phyloP scores from a whole-genome alignment of 2,113 vertebrate genomes.

The Struthidea cinerea region DNA sequence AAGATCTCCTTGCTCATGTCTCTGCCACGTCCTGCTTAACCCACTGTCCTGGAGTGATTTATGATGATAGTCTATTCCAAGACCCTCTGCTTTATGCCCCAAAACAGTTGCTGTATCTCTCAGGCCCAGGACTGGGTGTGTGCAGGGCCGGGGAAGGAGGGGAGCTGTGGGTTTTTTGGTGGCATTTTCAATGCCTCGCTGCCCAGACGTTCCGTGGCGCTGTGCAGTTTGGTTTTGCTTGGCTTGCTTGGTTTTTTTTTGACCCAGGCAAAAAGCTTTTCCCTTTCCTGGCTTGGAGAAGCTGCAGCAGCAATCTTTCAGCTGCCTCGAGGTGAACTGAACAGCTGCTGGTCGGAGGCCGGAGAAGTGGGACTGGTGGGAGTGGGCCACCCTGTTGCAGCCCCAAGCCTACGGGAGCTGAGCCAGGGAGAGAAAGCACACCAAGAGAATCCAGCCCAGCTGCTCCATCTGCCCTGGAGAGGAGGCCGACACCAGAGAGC shows the following conservation, averaged over 20 bases:
- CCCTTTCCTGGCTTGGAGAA: background rate
- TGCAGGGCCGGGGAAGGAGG: background rate
- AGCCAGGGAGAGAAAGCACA: background rate
- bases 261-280: background rate
- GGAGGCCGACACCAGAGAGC: background rate
- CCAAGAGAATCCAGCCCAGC: background rate
- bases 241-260: background rate
- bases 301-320: background rate
- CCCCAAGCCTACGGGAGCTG: background rate
- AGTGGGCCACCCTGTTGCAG: background rate
- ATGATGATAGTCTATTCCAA: background rate
- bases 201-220: fast-evolving
- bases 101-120: background rate
- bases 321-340: background rate
- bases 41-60: background rate
- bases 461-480: background rate
- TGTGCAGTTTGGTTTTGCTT: background rate
- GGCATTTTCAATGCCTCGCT: background rate
- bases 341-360: background rate
- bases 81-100: background rate
- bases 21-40: background rate
- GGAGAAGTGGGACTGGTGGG: background rate
- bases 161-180: background rate
- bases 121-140: background rate
- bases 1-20: background rate